phyloP scores from a whole-genome alignment of 2,797 vertebrate species.

The Florisuga fusca region DNA sequence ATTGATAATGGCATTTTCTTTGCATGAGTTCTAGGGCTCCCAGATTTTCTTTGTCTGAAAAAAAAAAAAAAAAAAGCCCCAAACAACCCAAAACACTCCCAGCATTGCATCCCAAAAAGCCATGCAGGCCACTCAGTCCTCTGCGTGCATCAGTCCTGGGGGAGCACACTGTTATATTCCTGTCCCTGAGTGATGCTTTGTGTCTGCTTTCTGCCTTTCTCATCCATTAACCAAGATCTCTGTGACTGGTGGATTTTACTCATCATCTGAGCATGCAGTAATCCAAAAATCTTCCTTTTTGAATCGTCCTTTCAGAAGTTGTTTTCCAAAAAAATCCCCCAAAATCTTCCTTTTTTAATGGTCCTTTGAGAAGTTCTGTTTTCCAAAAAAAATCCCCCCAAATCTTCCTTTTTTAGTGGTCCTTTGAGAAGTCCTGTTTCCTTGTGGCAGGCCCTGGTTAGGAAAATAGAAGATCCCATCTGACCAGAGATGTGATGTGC shows the following conservation, averaged over 20 bases:
- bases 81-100: not conserved
- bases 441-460: not conserved
- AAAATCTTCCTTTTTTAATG: too few species aligned
- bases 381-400: too few species aligned
- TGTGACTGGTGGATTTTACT: conserved; percentile 10
- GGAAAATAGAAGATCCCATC: not conserved
- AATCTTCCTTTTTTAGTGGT: too few species aligned
- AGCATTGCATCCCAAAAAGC: conserved; percentile 37
- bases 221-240: not conserved
- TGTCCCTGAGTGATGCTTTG: conserved; percentile 36
- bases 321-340: not conserved
- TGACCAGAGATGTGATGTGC: not conserved
- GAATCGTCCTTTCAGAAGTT: not conserved
- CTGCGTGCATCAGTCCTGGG: not conserved
- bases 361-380: too few species aligned
- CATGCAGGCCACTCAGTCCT: not conserved
- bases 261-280: not conserved
- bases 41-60: conserved; percentile 50
- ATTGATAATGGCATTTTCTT: conserved; percentile 65
- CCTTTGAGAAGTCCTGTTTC: not conserved
- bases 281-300: not conserved
- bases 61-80: not conserved
- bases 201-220: conserved; percentile 44
- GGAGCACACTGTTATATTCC: not conserved
- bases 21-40: conserved; percentile 57